Base-by-base conservation (phyloP, 2,888 invertebrate species). In the Sthenelais limicola region DNA sequence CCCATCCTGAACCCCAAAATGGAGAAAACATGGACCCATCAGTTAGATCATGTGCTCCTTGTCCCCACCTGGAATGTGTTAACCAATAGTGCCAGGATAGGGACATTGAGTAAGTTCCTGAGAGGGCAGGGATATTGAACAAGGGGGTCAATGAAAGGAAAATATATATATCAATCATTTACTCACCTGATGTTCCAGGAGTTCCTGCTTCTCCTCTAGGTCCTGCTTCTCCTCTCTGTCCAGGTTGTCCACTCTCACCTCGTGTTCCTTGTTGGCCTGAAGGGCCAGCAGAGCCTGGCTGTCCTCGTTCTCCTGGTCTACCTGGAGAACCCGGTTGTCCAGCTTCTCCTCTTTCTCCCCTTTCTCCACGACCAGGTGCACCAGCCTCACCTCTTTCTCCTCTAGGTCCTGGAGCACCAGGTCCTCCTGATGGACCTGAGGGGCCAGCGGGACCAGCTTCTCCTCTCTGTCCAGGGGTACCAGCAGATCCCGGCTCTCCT, bases 401-500 rank as follows among this genome's bases (percentile, higher is more conserved):
- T 21, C 66, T 33, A 26, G 15, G 30, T 9, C 58, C 58, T 12
- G 32, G 32, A 26, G 58, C 18, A 21, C 76, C 76, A 28, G 48
- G 24, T 24, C 30, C 21, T 32, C 58, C 58, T 58, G 32, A 12
- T 24, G 9, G 12, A 15, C 58, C 66, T 15, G 28, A 51, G 3
- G 18, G 67, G 24, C 73, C 74, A 28, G 38, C n/a, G 7, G 24
- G 9, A 43, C 48, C 30, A 28, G 70, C n/a, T 71, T 71, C 47
- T 32, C 83, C 84, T 49, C 82, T 1, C 28, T 18, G n/a, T 28
- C 70, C 70, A 28, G 70, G 93, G 83, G 94, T 94, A 1, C 96
- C 96, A 32, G 94, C 94, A 21, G 94, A 89, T 2, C 26, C 70
- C 5, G 38, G 43, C 30, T 56, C 43, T 3, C 73, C 73, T 28